Conservation (phyloP, 2,113 vertebrate genomes). For the Phasianus colchicus region DNA sequence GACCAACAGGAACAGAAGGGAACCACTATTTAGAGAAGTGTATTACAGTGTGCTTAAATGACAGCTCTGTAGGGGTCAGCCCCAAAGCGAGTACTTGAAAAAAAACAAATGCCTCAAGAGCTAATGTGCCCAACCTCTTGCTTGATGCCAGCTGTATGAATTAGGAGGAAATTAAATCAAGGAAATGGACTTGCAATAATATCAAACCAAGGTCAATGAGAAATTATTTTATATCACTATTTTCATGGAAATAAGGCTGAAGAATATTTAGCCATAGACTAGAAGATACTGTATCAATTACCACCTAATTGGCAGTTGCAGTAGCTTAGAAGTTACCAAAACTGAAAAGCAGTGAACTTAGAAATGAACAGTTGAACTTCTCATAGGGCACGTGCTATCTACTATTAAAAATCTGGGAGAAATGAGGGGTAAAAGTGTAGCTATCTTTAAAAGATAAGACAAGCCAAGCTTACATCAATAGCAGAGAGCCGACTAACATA, state of each 20-base stretch:
- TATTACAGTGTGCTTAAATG: neutral
- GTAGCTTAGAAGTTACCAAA: neutral
- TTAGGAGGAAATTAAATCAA: neutral
- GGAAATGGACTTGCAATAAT: neutral
- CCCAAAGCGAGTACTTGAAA: neutral
- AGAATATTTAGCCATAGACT: neutral
- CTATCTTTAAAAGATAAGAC: neutral
- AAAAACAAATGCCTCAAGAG: neutral
- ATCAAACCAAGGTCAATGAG: neutral
- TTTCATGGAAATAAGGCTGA: neutral
- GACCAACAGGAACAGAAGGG: neutral
- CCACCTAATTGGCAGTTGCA: neutral
- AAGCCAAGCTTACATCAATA: neutral
- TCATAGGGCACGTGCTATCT: neutral
- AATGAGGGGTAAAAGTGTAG: neutral
- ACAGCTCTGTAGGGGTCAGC: neutral
- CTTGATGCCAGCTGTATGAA: neutral
- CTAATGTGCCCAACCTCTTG: neutral
- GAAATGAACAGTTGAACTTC: neutral
- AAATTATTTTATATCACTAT: neutral
- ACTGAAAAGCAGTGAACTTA: neutral
- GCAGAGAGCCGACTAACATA: neutral
- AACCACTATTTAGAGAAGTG: neutral
- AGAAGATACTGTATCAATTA: neutral
- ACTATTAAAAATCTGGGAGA: neutral